A percentile compares a stretch with the other conserved stretches of the same genome.
phyloP scores from a whole-genome alignment of 2,797 vertebrate species.

The Serranus cabrilla region DNA sequence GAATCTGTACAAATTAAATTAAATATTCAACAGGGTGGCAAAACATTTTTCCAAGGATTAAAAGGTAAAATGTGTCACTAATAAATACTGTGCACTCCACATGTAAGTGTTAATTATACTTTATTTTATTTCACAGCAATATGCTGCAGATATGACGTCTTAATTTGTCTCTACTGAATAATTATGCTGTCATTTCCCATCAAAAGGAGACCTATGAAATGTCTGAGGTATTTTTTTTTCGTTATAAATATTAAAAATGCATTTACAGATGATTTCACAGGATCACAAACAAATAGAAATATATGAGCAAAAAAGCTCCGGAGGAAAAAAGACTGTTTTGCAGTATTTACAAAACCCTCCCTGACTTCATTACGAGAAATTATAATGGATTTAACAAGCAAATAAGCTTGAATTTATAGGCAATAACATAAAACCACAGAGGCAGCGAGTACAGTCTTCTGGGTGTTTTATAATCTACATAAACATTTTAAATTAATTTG shows the following conservation, averaged over 20 bases:
- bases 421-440: slow-evolving; percentile 12
- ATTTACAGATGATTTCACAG: slow-evolving; percentile 7
- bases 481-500: slow-evolving; percentile 48
- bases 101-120: slow-evolving; percentile 4
- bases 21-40: slow-evolving; percentile 15
- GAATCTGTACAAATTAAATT: slow-evolving; percentile 21
- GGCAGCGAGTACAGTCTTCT: background rate
- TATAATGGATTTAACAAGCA: slow-evolving; percentile 19
- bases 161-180: slow-evolving; percentile 32
- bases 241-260: background rate
- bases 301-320: background rate
- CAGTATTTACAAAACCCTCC: background rate
- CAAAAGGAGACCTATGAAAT: background rate
- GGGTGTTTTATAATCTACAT: slow-evolving; percentile 18
- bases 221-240: background rate
- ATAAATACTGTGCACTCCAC: slow-evolving; percentile 15
- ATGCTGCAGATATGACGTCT: slow-evolving; percentile 49
- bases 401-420: slow-evolving; percentile 22
- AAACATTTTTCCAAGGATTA: slow-evolving; percentile 3
- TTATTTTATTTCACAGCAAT: slow-evolving; percentile 26
- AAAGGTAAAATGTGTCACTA: slow-evolving; percentile 9
- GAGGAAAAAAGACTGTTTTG: background rate
- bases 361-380: slow-evolving; percentile 2
- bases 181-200: slow-evolving; percentile 29
- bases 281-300: slow-evolving; percentile 9